phyloP scores from a whole-genome alignment of 2,797 vertebrate species.

The Hafferia zeledoni region DNA sequence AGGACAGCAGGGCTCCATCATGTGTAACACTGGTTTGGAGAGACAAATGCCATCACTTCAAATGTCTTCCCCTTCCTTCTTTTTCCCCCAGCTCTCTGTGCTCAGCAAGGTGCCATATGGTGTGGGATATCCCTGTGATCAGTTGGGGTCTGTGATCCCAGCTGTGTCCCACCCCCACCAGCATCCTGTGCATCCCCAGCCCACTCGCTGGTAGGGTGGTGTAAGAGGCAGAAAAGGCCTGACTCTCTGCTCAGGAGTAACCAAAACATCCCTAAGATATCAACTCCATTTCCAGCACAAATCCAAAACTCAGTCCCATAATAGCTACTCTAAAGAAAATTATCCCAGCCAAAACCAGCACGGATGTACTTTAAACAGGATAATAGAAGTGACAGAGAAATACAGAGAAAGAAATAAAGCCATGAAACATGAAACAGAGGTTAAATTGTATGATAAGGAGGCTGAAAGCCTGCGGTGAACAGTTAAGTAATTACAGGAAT shows the following conservation, averaged over 20 bases:
- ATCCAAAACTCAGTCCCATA: neutral
- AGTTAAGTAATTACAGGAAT: neutral
- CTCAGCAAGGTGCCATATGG: too few species aligned
- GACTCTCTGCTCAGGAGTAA: neutral
- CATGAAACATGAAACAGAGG: neutral
- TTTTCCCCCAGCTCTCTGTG: too few species aligned
- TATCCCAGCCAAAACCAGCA: neutral
- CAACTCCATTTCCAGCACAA: neutral
- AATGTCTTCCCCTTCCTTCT: neutral
- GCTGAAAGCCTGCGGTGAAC: neutral
- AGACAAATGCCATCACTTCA: neutral
- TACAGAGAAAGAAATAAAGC: neutral
- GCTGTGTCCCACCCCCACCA: neutral
- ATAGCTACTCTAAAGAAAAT: neutral
- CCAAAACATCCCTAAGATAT: neutral
- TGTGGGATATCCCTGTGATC: neutral
- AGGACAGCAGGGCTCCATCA: neutral
- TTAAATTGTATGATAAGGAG: neutral
- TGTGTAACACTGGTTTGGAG: neutral
- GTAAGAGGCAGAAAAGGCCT: neutral
- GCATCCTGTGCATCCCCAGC: neutral
- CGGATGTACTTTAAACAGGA: neutral
- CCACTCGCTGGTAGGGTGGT: neutral
- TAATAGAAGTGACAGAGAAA: neutral
- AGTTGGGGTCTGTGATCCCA: neutral